Percentiles rank a stretch among this genome's conserved stretches.
These are phyloP conservation scores for Myotis myotis DNA, from an alignment of 2,797 vertebrate species.

Conservation along the genomic window DNA sequence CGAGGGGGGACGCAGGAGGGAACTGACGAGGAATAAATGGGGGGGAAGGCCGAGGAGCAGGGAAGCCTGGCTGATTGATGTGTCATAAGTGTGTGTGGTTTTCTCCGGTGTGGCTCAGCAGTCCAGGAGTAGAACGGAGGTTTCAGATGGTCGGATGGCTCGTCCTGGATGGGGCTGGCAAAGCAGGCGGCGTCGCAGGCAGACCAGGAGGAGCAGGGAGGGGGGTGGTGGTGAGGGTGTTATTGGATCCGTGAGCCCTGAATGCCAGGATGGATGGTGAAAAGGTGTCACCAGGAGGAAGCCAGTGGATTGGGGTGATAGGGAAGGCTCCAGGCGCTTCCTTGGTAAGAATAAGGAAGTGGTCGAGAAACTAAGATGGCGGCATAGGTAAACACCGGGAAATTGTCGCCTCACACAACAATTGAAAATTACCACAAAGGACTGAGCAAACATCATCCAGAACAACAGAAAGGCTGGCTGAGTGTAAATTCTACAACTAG, in stretches of 20 bases:
- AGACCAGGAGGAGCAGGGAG: not conserved
- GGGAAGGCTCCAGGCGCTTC: not conserved
- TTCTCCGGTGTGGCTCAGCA: not conserved
- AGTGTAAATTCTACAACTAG: too few relatives aligned
- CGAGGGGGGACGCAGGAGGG: slow-evolving; percentile 28
- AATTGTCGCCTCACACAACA: too few relatives aligned
- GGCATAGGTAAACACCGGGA: too few relatives aligned
- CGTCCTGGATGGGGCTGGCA: not conserved
- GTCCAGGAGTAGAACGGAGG: not conserved
- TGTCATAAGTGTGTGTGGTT: not conserved
- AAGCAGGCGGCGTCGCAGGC: not conserved
- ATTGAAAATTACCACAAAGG: too few relatives aligned
- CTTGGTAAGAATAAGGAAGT: not conserved
- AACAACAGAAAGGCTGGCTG: too few relatives aligned
- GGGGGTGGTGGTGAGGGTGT: not conserved
- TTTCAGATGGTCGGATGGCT: not conserved
- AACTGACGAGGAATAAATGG: slow-evolving; percentile 34
- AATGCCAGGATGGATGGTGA: not conserved
- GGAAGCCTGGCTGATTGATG: slow-evolving; percentile 11
- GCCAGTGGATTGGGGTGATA: not conserved
- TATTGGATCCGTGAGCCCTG: not conserved
- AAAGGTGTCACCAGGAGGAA: not conserved
- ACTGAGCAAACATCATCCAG: too few relatives aligned
- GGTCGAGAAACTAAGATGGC: too few relatives aligned
- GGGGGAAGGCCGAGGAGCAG: not conserved